phyloP scores from a whole-genome alignment of 1,140 invertebrate species.

The Calosoma granatense region DNA sequence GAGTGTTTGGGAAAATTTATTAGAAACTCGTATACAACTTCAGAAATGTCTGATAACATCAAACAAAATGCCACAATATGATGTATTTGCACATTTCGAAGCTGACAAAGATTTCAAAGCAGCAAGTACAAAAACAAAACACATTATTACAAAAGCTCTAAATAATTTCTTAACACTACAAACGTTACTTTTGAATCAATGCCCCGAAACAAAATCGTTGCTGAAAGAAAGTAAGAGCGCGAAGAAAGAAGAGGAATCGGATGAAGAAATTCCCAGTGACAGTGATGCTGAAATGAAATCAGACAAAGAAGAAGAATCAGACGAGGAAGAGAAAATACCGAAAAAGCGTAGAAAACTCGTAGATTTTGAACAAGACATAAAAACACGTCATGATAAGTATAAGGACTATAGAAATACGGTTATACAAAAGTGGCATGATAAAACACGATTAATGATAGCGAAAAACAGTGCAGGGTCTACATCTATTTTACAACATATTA shows the following conservation, averaged over 20 bases:
- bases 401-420: conserved; percentile 60
- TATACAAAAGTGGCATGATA: conserved; percentile 89
- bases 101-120: conserved; percentile 41
- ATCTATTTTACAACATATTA: conserved; percentile 76
- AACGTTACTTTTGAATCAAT: conserved; percentile 46
- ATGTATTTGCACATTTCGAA: conserved; percentile 41
- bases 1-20: conserved; percentile 67
- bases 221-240: conserved; percentile 20
- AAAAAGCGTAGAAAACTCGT: conserved; percentile 50
- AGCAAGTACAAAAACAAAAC: conserved; percentile 39
- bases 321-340: conserved; percentile 32
- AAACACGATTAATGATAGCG: conserved; percentile 61
- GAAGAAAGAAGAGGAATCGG: conserved; percentile 29
- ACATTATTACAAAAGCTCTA: conserved; percentile 45
- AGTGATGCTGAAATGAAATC: conserved; percentile 24
- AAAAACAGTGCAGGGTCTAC: conserved; percentile 52
- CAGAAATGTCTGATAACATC: conserved; percentile 64
- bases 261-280: conserved; percentile 32
- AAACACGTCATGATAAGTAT: conserved; percentile 52
- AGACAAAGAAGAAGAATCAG: conserved; percentile 24
- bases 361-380: conserved; percentile 52
- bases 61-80: conserved; percentile 65
- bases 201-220: conserved; percentile 50
- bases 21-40: conserved; percentile 75
- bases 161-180: conserved; percentile 56